These are phyloP conservation scores for Darevskia mixta DNA, from an alignment of 2,797 vertebrate genomes.

Conservation along the genomic window DNA sequence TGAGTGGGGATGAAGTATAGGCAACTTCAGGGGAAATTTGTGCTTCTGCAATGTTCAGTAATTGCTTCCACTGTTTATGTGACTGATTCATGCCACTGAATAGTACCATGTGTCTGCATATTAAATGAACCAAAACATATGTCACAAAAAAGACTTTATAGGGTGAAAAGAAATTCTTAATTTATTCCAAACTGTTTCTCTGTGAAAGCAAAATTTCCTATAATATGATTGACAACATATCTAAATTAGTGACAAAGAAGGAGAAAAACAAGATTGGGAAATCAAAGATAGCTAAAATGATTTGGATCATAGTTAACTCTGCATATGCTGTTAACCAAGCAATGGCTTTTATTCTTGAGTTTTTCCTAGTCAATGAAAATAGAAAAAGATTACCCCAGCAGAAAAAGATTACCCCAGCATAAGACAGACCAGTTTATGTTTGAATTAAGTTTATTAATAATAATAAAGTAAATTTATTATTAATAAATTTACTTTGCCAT, in stretches of 20 bases:
- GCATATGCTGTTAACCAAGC: neutral
- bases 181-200: conserved; percentile 25
- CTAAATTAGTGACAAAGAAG: neutral
- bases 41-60: conserved; percentile 23
- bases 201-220: neutral
- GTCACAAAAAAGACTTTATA: conserved; percentile 22
- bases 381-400: too few relatives aligned
- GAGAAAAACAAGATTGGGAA: conserved; percentile 23
- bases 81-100: conserved; percentile 12
- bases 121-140: conserved; percentile 16
- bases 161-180: conserved; percentile 15
- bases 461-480: too few relatives aligned
- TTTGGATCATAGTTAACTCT: neutral
- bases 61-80: neutral
- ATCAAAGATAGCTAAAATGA: conserved; percentile 25
- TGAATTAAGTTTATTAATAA: too few relatives aligned
- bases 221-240: conserved; percentile 38
- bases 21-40: conserved; percentile 9
- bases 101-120: neutral
- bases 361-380: conserved; percentile 3
- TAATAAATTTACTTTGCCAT: too few relatives aligned
- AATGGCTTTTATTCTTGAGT: neutral
- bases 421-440: neutral
- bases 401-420: too few relatives aligned
- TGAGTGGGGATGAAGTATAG: neutral